phyloP scores from a whole-genome alignment of 2,113 vertebrate genomes.

The Lamprologus tigripictilis region DNA sequence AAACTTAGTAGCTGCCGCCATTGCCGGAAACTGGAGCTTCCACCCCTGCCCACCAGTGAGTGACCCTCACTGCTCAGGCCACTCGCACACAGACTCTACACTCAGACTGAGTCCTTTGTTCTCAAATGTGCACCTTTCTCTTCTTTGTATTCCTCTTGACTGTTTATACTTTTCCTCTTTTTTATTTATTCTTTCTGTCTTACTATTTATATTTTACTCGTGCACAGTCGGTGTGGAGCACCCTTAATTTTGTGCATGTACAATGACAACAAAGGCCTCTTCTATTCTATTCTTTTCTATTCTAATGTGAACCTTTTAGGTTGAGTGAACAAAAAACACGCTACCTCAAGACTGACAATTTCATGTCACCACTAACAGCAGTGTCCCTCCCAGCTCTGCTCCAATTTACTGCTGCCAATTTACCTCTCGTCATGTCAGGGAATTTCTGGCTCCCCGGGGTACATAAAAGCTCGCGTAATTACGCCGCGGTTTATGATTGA shows the following conservation, averaged over 20 bases:
- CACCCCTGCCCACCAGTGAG: background rate
- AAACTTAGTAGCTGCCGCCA: too few species aligned
- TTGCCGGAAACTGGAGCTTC: too few species aligned
- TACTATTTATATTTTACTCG: background rate
- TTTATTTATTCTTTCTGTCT: background rate
- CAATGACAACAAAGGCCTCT: background rate
- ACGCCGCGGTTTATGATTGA: slow-evolving; percentile 22
- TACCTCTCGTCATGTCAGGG: slow-evolving; percentile 30
- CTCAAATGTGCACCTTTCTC: background rate
- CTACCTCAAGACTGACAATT: background rate
- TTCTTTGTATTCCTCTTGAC: rapidly evolving
- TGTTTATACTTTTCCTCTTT: background rate
- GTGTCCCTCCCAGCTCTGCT: background rate
- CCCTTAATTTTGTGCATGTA: background rate
- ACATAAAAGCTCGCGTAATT: slow-evolving; percentile 45
- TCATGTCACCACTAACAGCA: background rate
- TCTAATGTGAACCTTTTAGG: background rate
- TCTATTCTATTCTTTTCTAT: background rate
- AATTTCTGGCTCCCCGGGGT: background rate
- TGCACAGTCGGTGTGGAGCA: background rate
- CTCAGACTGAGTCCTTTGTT: background rate
- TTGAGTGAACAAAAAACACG: background rate
- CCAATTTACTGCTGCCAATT: background rate
- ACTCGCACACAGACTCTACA: background rate
- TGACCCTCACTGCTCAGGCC: background rate